phyloP scores from a whole-genome alignment of 2,888 invertebrate genomes.

The Crossocerus cetratus region DNA sequence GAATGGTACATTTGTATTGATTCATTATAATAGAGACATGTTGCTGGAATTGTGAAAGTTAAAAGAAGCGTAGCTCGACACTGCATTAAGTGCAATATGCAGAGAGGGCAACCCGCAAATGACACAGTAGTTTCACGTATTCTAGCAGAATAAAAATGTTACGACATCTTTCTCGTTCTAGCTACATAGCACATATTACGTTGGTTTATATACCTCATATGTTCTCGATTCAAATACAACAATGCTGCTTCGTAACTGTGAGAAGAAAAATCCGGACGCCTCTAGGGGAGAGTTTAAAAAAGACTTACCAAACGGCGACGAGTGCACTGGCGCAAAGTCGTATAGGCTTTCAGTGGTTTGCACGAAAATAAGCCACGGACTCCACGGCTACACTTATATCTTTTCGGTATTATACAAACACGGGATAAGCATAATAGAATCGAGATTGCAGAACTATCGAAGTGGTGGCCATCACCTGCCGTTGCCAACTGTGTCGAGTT shows the following conservation, averaged over 20 bases:
- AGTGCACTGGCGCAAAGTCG: too few relatives aligned
- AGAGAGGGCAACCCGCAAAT: too few relatives aligned
- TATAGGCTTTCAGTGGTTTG: background rate
- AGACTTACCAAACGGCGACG: too few relatives aligned
- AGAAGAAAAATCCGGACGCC: too few relatives aligned
- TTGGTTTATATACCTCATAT: background rate
- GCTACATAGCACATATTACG: background rate
- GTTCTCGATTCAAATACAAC: background rate
- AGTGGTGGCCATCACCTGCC: constrained; percentile 5
- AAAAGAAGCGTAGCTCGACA: too few relatives aligned
- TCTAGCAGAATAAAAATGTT: constrained; percentile 24
- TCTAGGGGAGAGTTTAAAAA: too few relatives aligned
- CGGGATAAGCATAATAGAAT: constrained; percentile 34
- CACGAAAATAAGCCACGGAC: constrained; percentile 5
- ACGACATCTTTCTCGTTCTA: constrained; percentile 17
- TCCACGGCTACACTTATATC: background rate
- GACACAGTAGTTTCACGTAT: too few relatives aligned
- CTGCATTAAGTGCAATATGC: too few relatives aligned
- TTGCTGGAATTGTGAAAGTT: too few relatives aligned
- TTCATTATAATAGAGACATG: too few relatives aligned
- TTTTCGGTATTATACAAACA: constrained; percentile 17
- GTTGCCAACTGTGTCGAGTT: constrained; percentile 18
- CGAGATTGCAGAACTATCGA: constrained; percentile 36
- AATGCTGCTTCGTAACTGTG: background rate
- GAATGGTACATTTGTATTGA: too few relatives aligned